Base-by-base conservation (phyloP, 2,113 vertebrate species). In the Athene noctua region DNA sequence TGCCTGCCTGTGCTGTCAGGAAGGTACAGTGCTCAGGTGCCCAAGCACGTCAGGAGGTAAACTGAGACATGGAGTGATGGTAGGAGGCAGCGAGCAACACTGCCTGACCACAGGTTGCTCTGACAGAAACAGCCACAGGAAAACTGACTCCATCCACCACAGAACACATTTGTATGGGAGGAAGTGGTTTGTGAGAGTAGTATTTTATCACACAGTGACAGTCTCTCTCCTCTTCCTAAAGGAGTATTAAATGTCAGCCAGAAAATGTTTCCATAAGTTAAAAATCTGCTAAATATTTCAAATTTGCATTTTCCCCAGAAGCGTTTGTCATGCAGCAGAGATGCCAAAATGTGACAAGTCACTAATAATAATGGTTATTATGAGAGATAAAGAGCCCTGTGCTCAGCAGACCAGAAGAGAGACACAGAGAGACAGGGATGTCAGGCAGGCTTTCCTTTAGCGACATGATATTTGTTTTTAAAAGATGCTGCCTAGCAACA, bases 401-500 rank as follows among this genome's bases (percentile, higher is more conserved):
- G 61, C 68, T 79, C 88, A 80, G 74, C 61, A 91, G 73, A 77
- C 49, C 62, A 80, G 86, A 68, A 91, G 10, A 61, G 49, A 81
- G 30, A 80, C 36, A 63, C 9, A 61, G 52, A 79, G 36, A 77
- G 51, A 61, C 22, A 80, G 65, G n/a, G 46, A 30, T 91, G 78
- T 94, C 89, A 77, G 70, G 46, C 23, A 85, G 70, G 63, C 78
- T 82, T 91, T 26, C 47, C 77, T 84, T 94, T 72, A 81, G 66
- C 6, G 9, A 81, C 8, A 8, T 58, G 77, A 67, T 90, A 86
- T 67, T 94, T 95, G 80, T 92, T 79, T 95, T 70, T 83, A 77
- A 90, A 96, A 82, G 73, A 90, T 74, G 77, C 29, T 87, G 80
- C 80, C 78, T 92, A 86, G 91, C 78, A 95, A 94, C 91, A 89